Evolutionary conservation across 2,113 vertebrate species (phyloP).

Genomic region (Platysternon megacephalum): DNA sequence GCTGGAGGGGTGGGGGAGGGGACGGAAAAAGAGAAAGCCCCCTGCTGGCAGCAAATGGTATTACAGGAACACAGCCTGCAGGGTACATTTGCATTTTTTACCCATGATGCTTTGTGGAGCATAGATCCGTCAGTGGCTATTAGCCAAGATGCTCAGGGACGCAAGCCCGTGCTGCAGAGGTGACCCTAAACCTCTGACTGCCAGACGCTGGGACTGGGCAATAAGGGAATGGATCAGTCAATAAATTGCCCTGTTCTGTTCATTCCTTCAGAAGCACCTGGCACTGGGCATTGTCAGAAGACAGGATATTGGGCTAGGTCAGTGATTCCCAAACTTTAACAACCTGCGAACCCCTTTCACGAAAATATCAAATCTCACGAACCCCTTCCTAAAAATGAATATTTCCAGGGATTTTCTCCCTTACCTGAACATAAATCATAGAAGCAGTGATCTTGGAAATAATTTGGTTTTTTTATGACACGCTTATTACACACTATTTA

Average conservation of each 20-base stretch:
- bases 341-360: too few relatives aligned
- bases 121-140: background rate
- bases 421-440: too few relatives aligned
- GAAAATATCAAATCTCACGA: too few relatives aligned
- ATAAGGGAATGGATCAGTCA: background rate
- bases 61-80: background rate
- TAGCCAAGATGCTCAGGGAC: background rate
- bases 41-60: background rate
- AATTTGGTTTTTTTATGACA: too few relatives aligned
- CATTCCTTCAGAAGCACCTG: background rate
- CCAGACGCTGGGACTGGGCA: background rate
- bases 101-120: background rate
- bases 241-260: background rate
- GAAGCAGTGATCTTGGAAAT: too few relatives aligned
- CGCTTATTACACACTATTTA: too few relatives aligned
- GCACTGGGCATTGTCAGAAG: background rate
- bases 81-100: background rate
- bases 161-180: background rate
- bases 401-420: too few relatives aligned
- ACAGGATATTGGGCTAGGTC: background rate
- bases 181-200: background rate
- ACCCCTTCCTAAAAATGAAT: too few relatives aligned
- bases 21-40: background rate
- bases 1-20: background rate
- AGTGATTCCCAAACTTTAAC: too few relatives aligned